Evolutionary conservation across 1,140 invertebrate genomes (phyloP), one percentile per base, ranked within the genome.

Genomic region (Zophobas morio): DNA sequence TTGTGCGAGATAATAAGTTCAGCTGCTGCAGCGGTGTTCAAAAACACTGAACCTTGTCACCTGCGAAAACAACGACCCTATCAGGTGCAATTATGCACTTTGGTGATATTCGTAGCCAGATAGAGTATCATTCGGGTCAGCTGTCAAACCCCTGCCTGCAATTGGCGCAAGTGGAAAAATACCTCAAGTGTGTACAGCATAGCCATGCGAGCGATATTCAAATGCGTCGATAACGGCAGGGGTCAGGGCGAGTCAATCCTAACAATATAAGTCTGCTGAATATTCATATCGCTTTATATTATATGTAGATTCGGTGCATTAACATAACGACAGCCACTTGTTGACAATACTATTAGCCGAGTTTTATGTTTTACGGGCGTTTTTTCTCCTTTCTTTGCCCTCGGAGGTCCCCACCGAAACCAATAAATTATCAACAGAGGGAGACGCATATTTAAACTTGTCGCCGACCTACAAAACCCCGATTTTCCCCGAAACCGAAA

Each of bases 211-310:
- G 54, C 54, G 77, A 78, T 78, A 78, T 78, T 78, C 77, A 78
- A 78, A 78, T 78, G 77, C 46, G 57, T n/a, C 46, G 77, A 78
- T 78, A 78, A 70, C 77, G 39, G n/a, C 37, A 40, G 74, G 74
- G 79, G 79, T 80, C 79, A 80, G 79, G 79, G 77, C 79, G 51
- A 80, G 72, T 77, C 77, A 78, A 75, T 75, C 70, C 72, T 74
- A 54, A 56, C 70, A 75, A 60, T 57, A 74, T 71, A 78, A 73
- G 20, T 46, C 74, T 76, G 56, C 51, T 80, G 79, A 78, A 80
- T 80, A 80, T 80, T 80, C 74, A 80, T 78, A 78, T 70, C 71
- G 73, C 66, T 80, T 78, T 75, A 80, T 80, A 80, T 80, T 80
- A 80, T 80, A 75, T 80, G 79, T 76, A 80, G 79, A 80, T 80